phyloP scores from a whole-genome alignment of 2,113 vertebrate species.

The Falco punctatus region DNA sequence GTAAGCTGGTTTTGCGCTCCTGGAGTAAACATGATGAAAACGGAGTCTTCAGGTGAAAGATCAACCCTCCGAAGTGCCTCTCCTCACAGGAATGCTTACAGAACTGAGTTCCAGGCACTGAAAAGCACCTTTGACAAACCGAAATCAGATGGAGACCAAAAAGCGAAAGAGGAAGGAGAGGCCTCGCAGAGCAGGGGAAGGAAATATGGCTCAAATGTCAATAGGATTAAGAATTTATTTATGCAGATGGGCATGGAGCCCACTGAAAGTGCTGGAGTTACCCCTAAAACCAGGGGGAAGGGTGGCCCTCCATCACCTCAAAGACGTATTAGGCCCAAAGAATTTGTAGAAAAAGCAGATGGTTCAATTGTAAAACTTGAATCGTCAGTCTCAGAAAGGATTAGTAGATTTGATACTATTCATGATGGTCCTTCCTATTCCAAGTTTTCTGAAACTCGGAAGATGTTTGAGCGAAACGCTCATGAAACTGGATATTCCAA shows the following conservation, averaged over 20 bases:
- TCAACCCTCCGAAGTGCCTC: constrained; percentile 95
- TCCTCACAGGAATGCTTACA: constrained; percentile 97
- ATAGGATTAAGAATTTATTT: constrained; percentile 98
- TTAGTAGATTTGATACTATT: constrained; percentile 82
- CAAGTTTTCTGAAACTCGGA: constrained; percentile 95
- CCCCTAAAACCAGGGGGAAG: constrained; percentile 74
- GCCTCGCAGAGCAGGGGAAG: constrained; percentile 88
- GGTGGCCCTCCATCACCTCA: constrained; percentile 84
- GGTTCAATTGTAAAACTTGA: constrained; percentile 88
- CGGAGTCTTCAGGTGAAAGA: constrained; percentile 93
- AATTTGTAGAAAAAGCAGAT: constrained; percentile 89
- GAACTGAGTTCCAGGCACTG: constrained; percentile 96
- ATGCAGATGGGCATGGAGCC: constrained; percentile 96
- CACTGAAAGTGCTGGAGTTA: constrained; percentile 67
- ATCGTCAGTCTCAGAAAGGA: constrained; percentile 83
- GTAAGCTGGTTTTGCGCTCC: constrained; percentile 77
- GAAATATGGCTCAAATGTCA: constrained; percentile 96
- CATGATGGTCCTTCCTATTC: constrained; percentile 82
- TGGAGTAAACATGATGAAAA: constrained; percentile 95
- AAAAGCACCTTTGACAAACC: constrained; percentile 98
- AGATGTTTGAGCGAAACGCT: constrained; percentile 91
- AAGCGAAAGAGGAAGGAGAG: constrained; percentile 83
- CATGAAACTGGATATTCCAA: constrained; percentile 83
- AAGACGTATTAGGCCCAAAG: constrained; percentile 86
- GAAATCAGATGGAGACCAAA: constrained; percentile 85